phyloP scores from a whole-genome alignment of 2,797 vertebrate species.

The Simalia tracyae region DNA sequence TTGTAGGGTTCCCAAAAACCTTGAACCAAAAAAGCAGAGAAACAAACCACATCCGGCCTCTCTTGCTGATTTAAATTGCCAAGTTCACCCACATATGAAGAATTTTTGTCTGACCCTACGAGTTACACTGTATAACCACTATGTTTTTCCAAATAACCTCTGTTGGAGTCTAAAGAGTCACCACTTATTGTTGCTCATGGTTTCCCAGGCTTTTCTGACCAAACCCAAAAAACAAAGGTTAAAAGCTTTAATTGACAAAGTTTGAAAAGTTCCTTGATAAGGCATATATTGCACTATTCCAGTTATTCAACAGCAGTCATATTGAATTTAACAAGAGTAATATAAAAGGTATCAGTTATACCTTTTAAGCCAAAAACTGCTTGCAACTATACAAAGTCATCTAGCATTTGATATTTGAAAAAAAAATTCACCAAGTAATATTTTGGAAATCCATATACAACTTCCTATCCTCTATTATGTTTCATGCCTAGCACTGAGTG shows the following conservation, averaged over 20 bases:
- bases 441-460: background rate
- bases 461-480: background rate
- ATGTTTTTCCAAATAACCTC: slow-evolving; percentile 10
- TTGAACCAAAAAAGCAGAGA: slow-evolving; percentile 13
- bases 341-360: background rate
- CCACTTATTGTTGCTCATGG: background rate
- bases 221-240: slow-evolving; percentile 9
- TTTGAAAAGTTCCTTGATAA: background rate
- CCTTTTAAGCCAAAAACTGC: background rate
- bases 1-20: slow-evolving; percentile 1
- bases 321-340: background rate
- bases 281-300: background rate
- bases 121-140: background rate
- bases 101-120: background rate
- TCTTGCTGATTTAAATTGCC: background rate
- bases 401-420: background rate
- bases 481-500: background rate
- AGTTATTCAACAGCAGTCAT: background rate
- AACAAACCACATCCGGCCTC: background rate
- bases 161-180: background rate
- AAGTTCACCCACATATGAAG: slow-evolving; percentile 22
- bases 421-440: background rate
- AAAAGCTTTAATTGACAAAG: background rate
- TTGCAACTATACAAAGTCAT: background rate
- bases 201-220: slow-evolving; percentile 15